These are phyloP conservation scores for Nemapogon koenigi DNA, from an alignment of 2,888 invertebrate species.

Conservation along the genomic window DNA sequence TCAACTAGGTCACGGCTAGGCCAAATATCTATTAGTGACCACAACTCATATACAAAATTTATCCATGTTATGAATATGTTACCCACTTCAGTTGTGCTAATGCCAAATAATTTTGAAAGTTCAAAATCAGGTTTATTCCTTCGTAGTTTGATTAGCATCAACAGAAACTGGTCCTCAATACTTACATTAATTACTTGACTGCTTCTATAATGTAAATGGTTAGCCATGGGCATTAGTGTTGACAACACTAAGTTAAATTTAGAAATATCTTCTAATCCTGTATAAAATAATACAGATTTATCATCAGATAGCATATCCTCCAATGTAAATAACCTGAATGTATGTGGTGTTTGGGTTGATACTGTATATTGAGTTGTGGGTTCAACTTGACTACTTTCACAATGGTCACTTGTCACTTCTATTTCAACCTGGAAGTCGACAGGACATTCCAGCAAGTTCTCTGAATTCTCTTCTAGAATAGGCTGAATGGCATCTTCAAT, in stretches of 20 bases:
- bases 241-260: slow-evolving; percentile 5
- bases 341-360: too few species aligned
- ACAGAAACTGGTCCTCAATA: slow-evolving; percentile 9
- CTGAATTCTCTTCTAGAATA: too few species aligned
- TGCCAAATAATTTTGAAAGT: slow-evolving; percentile 13
- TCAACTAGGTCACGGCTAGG: background rate
- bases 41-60: slow-evolving; percentile 13
- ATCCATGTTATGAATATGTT: slow-evolving; percentile 14
- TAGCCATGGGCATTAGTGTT: slow-evolving; percentile 8
- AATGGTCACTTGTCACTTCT: too few species aligned
- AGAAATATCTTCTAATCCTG: slow-evolving; percentile 1
- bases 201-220: slow-evolving; percentile 5
- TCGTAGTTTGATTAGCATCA: slow-evolving; percentile 13
- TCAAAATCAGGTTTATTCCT: slow-evolving; percentile 14
- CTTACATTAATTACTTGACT: slow-evolving; percentile 2
- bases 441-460: too few species aligned
- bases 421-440: too few species aligned
- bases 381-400: too few species aligned
- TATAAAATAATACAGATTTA: too few species aligned
- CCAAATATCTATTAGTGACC: slow-evolving; percentile 7
- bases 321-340: too few species aligned
- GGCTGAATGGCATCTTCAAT: too few species aligned
- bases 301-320: too few species aligned
- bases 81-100: slow-evolving; percentile 8
- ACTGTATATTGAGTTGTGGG: too few species aligned